Evolutionary conservation across 2,797 vertebrate species (phyloP).

Genomic region (Esox masquinongy): DNA sequence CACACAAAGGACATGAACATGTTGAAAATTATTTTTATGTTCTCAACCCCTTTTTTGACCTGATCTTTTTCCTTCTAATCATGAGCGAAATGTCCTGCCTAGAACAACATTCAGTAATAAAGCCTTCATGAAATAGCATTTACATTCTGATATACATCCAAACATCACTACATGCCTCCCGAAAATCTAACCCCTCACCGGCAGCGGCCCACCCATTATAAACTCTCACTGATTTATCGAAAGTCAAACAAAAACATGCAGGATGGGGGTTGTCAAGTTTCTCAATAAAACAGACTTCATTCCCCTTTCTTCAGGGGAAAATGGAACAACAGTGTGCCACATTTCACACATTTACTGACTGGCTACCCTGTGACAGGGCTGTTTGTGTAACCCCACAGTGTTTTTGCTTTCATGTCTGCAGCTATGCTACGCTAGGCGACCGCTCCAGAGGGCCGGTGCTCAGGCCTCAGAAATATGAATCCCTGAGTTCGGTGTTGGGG

Average conservation of each 20-base stretch:
- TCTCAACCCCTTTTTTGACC: conserved; percentile 58
- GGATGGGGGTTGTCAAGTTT: conserved; percentile 37
- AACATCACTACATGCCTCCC: conserved; percentile 9
- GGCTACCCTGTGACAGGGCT: conserved; percentile 35
- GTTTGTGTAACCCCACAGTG: conserved; percentile 68
- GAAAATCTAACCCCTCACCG: conserved; percentile 2
- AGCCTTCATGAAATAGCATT: conserved; percentile 10
- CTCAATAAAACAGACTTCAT: conserved; percentile 44
- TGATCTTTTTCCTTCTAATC: conserved; percentile 45
- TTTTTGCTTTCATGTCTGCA: conserved; percentile 72
- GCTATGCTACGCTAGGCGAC: conserved; percentile 54
- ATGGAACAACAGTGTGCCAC: conserved; percentile 53
- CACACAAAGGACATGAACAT: conserved; percentile 15
- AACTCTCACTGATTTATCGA: conserved; percentile 33
- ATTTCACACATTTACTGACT: conserved; percentile 67
- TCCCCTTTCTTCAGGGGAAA: conserved; percentile 35
- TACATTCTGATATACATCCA: conserved; percentile 13
- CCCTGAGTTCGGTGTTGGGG: conserved; percentile 44
- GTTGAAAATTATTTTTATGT: conserved; percentile 42
- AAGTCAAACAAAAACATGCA: conserved; percentile 39
- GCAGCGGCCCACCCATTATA: conserved; percentile 20
- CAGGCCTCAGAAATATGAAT: conserved; percentile 67
- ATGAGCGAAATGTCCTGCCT: conserved; percentile 45
- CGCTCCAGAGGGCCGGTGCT: conserved; percentile 46
- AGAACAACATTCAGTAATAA: conserved; percentile 13